Evolutionary conservation across 1,140 invertebrate genomes (phyloP).

Genomic region (Melanaphis sacchari): DNA sequence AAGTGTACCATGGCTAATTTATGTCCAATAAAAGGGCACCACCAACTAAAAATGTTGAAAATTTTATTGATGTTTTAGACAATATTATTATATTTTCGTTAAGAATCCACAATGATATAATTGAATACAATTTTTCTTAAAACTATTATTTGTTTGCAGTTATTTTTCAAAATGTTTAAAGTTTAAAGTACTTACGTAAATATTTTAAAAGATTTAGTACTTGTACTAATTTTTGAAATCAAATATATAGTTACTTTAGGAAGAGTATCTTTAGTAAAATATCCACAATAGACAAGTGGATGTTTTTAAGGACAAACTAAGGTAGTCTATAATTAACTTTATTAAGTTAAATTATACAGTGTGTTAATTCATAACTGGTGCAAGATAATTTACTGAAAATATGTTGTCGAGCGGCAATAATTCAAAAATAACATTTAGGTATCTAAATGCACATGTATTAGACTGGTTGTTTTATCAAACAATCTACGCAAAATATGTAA

Average conservation of each 20-base stretch:
- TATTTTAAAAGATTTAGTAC: neutral
- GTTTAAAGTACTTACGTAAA: neutral
- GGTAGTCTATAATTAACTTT: neutral
- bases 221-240: neutral
- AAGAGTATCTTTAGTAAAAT: neutral
- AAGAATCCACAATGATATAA: neutral
- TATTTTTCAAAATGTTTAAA: neutral
- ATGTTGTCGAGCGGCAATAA: neutral
- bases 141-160: neutral
- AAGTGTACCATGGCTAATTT: too few species aligned
- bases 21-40: too few species aligned
- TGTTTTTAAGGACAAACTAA: neutral
- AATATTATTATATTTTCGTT: neutral
- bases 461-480: neutral
- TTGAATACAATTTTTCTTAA: neutral
- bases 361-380: neutral
- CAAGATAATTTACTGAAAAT: neutral
- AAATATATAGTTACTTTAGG: neutral
- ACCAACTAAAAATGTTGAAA: too few species aligned
- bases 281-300: too few species aligned
- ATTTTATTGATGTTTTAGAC: too few species aligned
- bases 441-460: neutral
- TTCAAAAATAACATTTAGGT: neutral
- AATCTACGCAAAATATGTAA: neutral
- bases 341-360: neutral